These are phyloP conservation scores for Chloropsis cyanopogon DNA, from an alignment of 2,113 vertebrate genomes.

Conservation along the genomic window DNA sequence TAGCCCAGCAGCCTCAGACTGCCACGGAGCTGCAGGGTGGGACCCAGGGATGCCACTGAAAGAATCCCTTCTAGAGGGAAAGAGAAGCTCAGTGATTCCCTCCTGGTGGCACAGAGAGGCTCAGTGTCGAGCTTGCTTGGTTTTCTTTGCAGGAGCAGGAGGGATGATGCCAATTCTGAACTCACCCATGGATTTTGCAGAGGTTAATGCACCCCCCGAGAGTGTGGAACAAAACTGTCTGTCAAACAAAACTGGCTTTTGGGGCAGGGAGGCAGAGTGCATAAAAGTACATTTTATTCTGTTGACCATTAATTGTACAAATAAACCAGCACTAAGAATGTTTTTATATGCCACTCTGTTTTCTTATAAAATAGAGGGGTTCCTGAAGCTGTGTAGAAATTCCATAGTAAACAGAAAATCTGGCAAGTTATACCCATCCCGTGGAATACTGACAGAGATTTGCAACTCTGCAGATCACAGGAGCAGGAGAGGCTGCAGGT, in stretches of 20 bases:
- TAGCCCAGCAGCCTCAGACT: neutral
- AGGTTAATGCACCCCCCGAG: constrained; percentile 51
- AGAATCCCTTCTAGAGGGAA: constrained; percentile 61
- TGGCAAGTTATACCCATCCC: neutral
- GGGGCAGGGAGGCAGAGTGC: neutral
- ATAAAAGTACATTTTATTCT: constrained; percentile 39
- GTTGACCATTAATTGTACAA: constrained; percentile 52
- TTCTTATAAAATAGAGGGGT: constrained; percentile 57
- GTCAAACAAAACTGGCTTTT: neutral
- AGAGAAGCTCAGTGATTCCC: constrained; percentile 70
- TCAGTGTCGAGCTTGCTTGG: constrained; percentile 72
- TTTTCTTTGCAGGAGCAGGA: constrained; percentile 76
- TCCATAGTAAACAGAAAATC: constrained; percentile 47
- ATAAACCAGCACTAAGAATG: constrained; percentile 30
- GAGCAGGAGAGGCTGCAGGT: neutral
- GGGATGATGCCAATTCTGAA: constrained; percentile 76
- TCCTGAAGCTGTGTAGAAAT: constrained; percentile 48
- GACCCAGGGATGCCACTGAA: constrained; percentile 61
- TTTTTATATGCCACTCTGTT: constrained; percentile 48
- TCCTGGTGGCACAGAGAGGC: constrained; percentile 58
- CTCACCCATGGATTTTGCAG: constrained; percentile 42
- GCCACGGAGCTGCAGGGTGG: constrained; percentile 23
- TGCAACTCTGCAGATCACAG: neutral
- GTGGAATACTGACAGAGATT: neutral
- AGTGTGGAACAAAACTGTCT: constrained; percentile 15